Evolutionary conservation across 2,888 invertebrate species (phyloP), one percentile per base, ranked within the genome.

Genomic region (Melangyna quadrimaculata): DNA sequence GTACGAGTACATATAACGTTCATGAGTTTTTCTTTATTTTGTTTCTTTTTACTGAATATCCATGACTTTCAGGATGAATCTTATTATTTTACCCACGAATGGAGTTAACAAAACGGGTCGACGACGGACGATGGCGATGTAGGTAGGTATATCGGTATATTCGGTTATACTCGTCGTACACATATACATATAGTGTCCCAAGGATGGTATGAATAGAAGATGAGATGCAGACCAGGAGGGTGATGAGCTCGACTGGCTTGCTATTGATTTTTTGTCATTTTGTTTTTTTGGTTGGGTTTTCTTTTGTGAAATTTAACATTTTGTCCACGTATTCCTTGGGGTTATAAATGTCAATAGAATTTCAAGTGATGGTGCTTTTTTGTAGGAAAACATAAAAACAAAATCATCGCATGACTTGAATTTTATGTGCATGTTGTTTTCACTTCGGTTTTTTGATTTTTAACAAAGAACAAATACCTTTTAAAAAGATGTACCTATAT

Each of bases 81-180:
- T 88, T 88, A 88, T 87, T 88, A 88, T 84, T 87, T 79, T 55
- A 84, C 77, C 87, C 81, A 81, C 71, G 83, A 84, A 82, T 84
- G 63, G 71, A 86, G 78, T 75, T 83, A 87, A 78, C 67, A 55
- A 75, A 83, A 43, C 53, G 69, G 78, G 61, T 59, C 51, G 51
- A n/a, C n/a, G n/a, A n/a, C n/a, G n/a, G n/a, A n/a, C n/a, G n/a
- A n/a, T n/a, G n/a, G n/a, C n/a, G 35, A 35, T 35, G 14, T 59
- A 43, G n/a, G 27, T 27, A 17, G 19, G 7, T 12, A n/a, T n/a
- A n/a, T n/a, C n/a, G n/a, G n/a, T n/a, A n/a, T n/a, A n/a, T 57
- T 32, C n/a, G 40, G 5, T 35, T 35, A 35, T 12, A 37, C 29
- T 27, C 17, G n/a, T 17, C 12, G 65, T 45, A 27, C 1, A 0